phyloP scores from a whole-genome alignment of 2,113 vertebrate species.

The Plestiodon gilberti region DNA sequence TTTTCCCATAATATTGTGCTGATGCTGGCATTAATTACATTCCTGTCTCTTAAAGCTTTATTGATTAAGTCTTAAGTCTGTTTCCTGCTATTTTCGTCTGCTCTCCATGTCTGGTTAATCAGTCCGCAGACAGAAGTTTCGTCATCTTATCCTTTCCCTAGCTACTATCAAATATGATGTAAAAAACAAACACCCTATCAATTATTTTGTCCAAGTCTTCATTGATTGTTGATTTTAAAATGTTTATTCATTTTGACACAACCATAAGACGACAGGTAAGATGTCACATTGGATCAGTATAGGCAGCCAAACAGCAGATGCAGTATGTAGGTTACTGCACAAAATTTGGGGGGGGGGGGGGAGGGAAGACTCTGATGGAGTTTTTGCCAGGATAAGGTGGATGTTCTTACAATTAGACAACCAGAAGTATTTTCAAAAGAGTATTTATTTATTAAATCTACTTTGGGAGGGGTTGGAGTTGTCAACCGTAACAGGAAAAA shows the following conservation, averaged over 20 bases:
- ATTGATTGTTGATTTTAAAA: background rate
- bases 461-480: background rate
- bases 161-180: background rate
- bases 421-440: background rate
- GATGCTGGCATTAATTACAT: constrained; percentile 25
- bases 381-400: background rate
- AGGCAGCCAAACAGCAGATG: background rate
- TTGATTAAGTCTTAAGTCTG: constrained; percentile 25
- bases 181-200: background rate
- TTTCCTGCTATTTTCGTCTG: constrained; percentile 1
- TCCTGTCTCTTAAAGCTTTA: constrained; percentile 28
- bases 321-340: background rate
- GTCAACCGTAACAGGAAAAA: background rate
- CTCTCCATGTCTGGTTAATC: background rate
- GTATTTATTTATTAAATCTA: background rate
- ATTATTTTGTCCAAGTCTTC: background rate
- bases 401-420: background rate
- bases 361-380: background rate
- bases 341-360: too few relatives aligned
- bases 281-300: background rate
- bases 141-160: background rate
- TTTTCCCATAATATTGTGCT: background rate
- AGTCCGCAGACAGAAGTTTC: background rate
- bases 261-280: background rate
- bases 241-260: background rate